These are phyloP conservation scores for Acleris emargana DNA, from an alignment of 2,888 invertebrate species.

Conservation along the genomic window DNA sequence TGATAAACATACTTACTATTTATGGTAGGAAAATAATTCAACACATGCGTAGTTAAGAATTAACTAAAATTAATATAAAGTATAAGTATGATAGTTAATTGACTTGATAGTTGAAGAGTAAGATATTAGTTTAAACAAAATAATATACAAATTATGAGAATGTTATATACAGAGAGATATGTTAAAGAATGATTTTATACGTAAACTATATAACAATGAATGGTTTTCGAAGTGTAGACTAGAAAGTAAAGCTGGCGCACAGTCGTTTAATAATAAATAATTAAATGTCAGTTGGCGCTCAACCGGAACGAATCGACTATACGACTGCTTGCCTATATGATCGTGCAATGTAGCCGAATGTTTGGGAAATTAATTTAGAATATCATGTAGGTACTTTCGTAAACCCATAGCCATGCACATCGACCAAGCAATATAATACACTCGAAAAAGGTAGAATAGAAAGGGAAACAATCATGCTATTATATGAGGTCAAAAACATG, in stretches of 20 bases:
- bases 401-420: conserved; percentile 78
- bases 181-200: conserved; percentile 12
- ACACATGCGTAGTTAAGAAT: conserved; percentile 7
- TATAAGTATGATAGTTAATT: too few relatives aligned
- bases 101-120: too few relatives aligned
- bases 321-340: conserved; percentile 72
- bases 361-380: conserved; percentile 60
- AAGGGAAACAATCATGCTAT: conserved; percentile 70
- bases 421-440: conserved; percentile 61
- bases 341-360: conserved; percentile 67
- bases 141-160: conserved; percentile 16
- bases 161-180: conserved; percentile 27
- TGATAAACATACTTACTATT: conserved; percentile 5
- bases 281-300: conserved; percentile 37
- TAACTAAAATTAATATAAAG: not conserved
- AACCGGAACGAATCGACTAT: conserved; percentile 46
- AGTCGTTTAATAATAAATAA: conserved; percentile 59
- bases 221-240: conserved; percentile 76
- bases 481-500: conserved; percentile 74
- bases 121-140: too few relatives aligned
- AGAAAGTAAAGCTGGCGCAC: conserved; percentile 63
- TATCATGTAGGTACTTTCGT: conserved; percentile 49
- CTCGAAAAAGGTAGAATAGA: conserved; percentile 48
- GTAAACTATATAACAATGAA: conserved; percentile 35
- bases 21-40: conserved; percentile 19